Percentiles rank a stretch among this genome's conserved stretches.
Conservation (phyloP, 2,888 invertebrate genomes). For the Ectemnius continuus region DNA sequence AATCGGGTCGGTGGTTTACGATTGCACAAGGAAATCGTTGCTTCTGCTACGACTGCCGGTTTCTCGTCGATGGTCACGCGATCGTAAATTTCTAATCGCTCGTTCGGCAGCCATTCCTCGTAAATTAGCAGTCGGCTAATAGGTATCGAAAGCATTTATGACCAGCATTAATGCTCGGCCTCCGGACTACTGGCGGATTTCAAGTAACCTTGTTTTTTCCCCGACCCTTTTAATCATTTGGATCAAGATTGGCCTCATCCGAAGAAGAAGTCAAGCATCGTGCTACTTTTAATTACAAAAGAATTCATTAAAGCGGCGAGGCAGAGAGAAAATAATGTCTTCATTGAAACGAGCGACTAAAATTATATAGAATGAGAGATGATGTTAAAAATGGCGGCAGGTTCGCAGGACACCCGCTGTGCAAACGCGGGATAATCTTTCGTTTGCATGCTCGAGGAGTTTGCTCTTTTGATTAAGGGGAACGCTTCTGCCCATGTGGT, state of each 20-base stretch:
- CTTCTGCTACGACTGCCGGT: background rate
- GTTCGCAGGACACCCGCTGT: constrained; percentile 4
- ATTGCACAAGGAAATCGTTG: constrained; percentile 48
- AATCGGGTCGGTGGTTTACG: constrained; percentile 39
- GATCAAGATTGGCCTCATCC: no score
- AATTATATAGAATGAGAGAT: background rate
- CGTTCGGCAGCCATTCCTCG: constrained; percentile 25
- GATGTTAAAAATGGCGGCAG: background rate
- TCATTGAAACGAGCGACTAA: no score
- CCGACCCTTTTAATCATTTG: no score
- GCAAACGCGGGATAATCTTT: constrained; percentile 50
- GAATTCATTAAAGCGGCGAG: no score
- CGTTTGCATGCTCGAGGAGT: constrained; percentile 64
- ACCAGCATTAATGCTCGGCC: constrained; percentile 35
- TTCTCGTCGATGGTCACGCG: background rate
- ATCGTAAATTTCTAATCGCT: constrained; percentile 27
- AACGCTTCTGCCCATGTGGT: constrained; percentile 61
- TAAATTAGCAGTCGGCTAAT: constrained; percentile 41
- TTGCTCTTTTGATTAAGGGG: constrained; percentile 63
- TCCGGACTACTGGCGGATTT: background rate
- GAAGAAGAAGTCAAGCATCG: no score
- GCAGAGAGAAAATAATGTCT: no score
- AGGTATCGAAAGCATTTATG: constrained; percentile 43
- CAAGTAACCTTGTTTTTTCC: background rate
- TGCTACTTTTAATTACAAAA: no score